phyloP scores from a whole-genome alignment of 2,888 invertebrate species.

The Hedya salicella region DNA sequence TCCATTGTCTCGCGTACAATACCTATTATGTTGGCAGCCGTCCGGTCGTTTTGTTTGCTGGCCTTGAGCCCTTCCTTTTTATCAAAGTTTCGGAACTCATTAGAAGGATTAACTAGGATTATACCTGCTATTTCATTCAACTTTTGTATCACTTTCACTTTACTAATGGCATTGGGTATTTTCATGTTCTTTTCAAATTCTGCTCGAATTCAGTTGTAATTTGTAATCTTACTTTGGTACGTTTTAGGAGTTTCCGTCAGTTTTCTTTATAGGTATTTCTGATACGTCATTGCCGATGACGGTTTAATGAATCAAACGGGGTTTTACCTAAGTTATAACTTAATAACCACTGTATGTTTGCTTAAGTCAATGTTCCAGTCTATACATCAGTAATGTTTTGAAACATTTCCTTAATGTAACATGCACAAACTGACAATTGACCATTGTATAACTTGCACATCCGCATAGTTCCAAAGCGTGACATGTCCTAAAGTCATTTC shows the following conservation, averaged over 20 bases:
- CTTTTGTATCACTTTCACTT: constrained; percentile 16
- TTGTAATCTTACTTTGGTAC: not conserved
- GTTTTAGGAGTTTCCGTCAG: not conserved
- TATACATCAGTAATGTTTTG: constrained; percentile 9
- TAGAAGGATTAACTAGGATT: constrained; percentile 29
- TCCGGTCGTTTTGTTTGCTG: constrained; percentile 47
- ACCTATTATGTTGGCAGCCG: constrained; percentile 48
- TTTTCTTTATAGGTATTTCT: not conserved
- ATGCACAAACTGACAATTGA: constrained; percentile 1
- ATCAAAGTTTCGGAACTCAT: constrained; percentile 39
- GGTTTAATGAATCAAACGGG: constrained; percentile 3
- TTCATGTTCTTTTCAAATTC: not conserved
- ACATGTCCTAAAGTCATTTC: too few relatives aligned
- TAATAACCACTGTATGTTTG: constrained; percentile 17
- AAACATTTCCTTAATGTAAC: constrained; percentile 19
- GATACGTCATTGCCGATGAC: not conserved
- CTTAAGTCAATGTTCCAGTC: not conserved
- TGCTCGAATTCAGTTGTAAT: not conserved
- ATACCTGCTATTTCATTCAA: constrained; percentile 14
- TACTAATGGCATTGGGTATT: constrained; percentile 9
- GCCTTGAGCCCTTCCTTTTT: constrained; percentile 46
- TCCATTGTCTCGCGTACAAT: constrained; percentile 52
- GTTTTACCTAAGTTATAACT: not conserved
- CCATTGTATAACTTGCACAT: constrained; percentile 10
- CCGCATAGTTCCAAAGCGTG: too few relatives aligned